phyloP scores from a whole-genome alignment of 2,888 invertebrate species.

The Desoria tigrina region DNA sequence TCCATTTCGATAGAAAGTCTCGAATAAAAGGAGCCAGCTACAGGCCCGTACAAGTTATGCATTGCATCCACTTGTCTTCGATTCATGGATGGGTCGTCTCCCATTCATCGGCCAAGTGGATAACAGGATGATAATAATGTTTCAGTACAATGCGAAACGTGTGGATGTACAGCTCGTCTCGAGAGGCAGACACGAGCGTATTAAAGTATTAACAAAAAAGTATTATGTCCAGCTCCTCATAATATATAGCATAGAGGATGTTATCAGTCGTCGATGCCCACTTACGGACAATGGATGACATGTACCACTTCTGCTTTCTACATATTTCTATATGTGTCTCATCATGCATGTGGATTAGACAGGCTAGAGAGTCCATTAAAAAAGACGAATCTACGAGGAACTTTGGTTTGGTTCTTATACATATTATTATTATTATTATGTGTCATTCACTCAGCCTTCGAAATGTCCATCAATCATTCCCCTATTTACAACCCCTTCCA shows the following conservation, averaged over 20 bases:
- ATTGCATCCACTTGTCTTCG: too few species aligned
- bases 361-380: constrained; percentile 16
- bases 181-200: too few species aligned
- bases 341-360: not conserved
- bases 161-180: too few species aligned
- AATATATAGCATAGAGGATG: not conserved
- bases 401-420: not conserved
- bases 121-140: too few species aligned
- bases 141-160: too few species aligned
- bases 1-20: too few species aligned
- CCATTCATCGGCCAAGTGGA: too few species aligned
- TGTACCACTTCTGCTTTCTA: not conserved
- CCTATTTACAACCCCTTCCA: constrained; percentile 25
- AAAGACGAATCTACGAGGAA: not conserved
- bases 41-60: too few species aligned
- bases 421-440: constrained; percentile 7
- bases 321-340: not conserved
- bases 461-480: constrained; percentile 36
- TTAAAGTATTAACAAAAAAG: too few species aligned
- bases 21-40: too few species aligned
- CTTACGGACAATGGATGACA: constrained; percentile 16
- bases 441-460: constrained; percentile 22
- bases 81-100: too few species aligned
- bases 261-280: constrained; percentile 8
- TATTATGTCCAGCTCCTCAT: not conserved